Conservation (phyloP, 2,113 vertebrate species). For the Perca flavescens region DNA sequence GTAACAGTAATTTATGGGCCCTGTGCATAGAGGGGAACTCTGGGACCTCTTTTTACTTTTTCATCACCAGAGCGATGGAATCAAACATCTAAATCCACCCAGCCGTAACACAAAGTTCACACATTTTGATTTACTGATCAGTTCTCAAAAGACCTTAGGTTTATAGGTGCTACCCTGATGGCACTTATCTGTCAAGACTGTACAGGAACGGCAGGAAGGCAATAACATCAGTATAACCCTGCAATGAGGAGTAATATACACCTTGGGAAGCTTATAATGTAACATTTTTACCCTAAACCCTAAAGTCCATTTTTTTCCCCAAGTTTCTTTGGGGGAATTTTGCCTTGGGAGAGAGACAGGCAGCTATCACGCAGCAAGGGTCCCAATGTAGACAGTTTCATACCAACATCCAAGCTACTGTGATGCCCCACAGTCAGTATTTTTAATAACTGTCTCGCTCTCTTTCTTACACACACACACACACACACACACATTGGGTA, state of each 20-base stretch:
- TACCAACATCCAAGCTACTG: conserved; percentile 1
- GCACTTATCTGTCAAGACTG: background rate
- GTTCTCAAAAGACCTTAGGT: background rate
- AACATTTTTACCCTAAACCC: background rate
- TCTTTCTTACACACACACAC: background rate
- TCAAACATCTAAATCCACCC: conserved; percentile 51
- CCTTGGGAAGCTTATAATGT: background rate
- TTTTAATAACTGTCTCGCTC: conserved; percentile 24
- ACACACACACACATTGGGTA: background rate
- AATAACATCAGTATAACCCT: background rate
- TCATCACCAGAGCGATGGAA: conserved; percentile 32
- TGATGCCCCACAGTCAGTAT: conserved; percentile 25
- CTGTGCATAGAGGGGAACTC: conserved; percentile 39
- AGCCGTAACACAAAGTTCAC: conserved; percentile 26
- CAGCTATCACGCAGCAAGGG: background rate
- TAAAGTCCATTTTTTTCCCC: background rate
- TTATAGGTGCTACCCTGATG: background rate
- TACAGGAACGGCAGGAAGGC: background rate
- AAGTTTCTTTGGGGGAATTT: background rate
- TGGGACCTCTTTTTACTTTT: conserved; percentile 43
- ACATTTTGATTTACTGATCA: conserved; percentile 37
- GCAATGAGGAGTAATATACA: background rate
- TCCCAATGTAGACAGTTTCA: background rate
- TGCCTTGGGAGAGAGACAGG: background rate
- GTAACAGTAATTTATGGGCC: conserved; percentile 66